Evolutionary conservation across 2,797 vertebrate species (phyloP).

Genomic region (Sorex maritimensis): DNA sequence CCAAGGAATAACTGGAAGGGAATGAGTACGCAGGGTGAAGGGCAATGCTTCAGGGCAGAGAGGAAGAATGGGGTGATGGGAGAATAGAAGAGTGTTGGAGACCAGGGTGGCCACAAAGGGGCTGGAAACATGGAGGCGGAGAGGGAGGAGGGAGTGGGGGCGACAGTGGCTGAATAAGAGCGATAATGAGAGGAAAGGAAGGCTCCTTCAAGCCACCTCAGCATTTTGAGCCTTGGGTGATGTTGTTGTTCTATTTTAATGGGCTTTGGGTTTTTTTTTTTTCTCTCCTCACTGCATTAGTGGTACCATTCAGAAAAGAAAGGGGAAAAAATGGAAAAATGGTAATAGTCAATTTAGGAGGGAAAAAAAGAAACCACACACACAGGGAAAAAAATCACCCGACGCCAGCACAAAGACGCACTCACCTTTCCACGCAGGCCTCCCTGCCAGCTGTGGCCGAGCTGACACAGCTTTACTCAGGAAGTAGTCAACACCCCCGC

Average conservation of each 20-base stretch:
- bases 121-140: background rate
- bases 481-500: background rate
- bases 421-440: slow-evolving; percentile 16
- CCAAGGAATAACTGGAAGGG: background rate
- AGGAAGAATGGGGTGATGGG: background rate
- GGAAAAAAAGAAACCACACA: slow-evolving; percentile 47
- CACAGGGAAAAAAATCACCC: slow-evolving; percentile 44
- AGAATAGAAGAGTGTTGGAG: background rate
- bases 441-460: slow-evolving; percentile 21
- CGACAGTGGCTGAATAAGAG: background rate
- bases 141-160: too few relatives aligned
- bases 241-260: slow-evolving; percentile 78
- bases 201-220: slow-evolving; percentile 1
- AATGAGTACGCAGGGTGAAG: background rate
- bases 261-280: slow-evolving; percentile 63
- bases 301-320: slow-evolving; percentile 72
- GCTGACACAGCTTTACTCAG: slow-evolving; percentile 29
- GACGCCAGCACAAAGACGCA: slow-evolving; percentile 35
- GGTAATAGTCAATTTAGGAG: slow-evolving; percentile 71
- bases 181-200: slow-evolving; percentile 25
- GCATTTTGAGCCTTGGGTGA: slow-evolving; percentile 59
- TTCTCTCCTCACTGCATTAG: slow-evolving; percentile 72
- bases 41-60: background rate
- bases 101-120: background rate
- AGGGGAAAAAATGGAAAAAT: slow-evolving; percentile 61